A percentile compares a stretch with the other conserved stretches of the same genome.
phyloP scores from a whole-genome alignment of 2,113 vertebrate genomes.

The Zingel zingel region DNA sequence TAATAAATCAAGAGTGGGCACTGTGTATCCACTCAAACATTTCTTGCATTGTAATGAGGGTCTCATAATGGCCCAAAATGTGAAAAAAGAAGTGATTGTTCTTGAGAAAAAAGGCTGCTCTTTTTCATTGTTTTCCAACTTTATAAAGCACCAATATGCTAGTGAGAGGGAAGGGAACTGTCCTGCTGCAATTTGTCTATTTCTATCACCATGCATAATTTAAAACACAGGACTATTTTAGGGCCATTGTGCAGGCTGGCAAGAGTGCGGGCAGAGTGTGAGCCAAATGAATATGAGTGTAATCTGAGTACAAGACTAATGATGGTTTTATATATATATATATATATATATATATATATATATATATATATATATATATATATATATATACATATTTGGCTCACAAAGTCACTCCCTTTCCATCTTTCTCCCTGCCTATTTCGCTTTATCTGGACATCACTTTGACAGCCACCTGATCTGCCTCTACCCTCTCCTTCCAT shows the following conservation, averaged over 20 bases:
- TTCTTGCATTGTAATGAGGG: neutral
- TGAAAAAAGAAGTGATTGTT: constrained; percentile 5
- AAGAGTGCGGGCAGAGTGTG: constrained; percentile 52
- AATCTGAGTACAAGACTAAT: constrained; percentile 71
- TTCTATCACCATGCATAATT: constrained; percentile 79
- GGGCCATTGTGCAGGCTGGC: constrained; percentile 68
- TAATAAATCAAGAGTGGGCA: constrained; percentile 58
- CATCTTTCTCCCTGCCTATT: constrained; percentile 29
- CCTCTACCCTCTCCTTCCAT: constrained; percentile 20
- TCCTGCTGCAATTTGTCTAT: constrained; percentile 68
- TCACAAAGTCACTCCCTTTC: constrained; percentile 44
- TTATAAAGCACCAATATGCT: constrained; percentile 23
- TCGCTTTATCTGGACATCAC: constrained; percentile 39
- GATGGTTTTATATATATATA: constrained; percentile 37
- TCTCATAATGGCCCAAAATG: neutral
- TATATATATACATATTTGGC: constrained; percentile 59
- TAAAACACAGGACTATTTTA: constrained; percentile 74
- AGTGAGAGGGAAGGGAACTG: constrained; percentile 43
- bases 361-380: constrained; percentile 16
- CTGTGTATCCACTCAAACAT: constrained; percentile 11
- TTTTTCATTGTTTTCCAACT: constrained; percentile 29
- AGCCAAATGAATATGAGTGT: constrained; percentile 62
- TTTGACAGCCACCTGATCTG: constrained; percentile 39
- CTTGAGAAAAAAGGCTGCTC: neutral
- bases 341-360: constrained; percentile 16